Evolutionary conservation across 2,113 vertebrate genomes (phyloP).

Genomic region (Rallus limicola): DNA sequence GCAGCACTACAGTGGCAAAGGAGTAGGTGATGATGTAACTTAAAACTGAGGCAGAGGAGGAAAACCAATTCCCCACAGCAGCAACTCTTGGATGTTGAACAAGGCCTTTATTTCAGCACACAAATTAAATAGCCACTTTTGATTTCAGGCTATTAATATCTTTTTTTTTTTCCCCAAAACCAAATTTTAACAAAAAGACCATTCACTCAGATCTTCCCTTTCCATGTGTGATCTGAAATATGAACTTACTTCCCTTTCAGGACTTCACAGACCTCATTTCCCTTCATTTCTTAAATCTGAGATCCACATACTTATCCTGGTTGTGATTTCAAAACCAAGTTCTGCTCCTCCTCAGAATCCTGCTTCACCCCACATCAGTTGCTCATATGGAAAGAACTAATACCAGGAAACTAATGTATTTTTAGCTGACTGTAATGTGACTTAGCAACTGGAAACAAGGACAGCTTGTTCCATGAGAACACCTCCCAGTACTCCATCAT

Average conservation of each 20-base stretch:
- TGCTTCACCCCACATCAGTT: background rate
- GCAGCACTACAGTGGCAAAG: background rate
- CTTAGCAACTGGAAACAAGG: background rate
- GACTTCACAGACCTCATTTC: background rate
- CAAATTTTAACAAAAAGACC: background rate
- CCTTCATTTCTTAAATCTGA: background rate
- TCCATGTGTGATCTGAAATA: background rate
- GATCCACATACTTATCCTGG: background rate
- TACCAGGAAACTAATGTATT: background rate
- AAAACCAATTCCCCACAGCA: background rate
- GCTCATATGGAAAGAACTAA: background rate
- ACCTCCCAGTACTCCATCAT: background rate
- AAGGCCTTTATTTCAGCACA: background rate
- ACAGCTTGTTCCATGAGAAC: background rate
- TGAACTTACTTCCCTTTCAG: background rate
- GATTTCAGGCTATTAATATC: background rate
- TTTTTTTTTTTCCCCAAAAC: background rate
- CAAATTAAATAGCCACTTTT: background rate
- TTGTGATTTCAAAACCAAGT: background rate
- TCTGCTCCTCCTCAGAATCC: background rate
- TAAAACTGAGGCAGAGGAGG: background rate
- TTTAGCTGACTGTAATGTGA: background rate
- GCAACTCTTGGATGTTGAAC: background rate
- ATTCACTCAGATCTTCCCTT: background rate
- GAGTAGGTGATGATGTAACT: rapidly evolving